Evolutionary conservation across 2,888 invertebrate genomes (phyloP).

Genomic region (Pseudococcus viburni): DNA sequence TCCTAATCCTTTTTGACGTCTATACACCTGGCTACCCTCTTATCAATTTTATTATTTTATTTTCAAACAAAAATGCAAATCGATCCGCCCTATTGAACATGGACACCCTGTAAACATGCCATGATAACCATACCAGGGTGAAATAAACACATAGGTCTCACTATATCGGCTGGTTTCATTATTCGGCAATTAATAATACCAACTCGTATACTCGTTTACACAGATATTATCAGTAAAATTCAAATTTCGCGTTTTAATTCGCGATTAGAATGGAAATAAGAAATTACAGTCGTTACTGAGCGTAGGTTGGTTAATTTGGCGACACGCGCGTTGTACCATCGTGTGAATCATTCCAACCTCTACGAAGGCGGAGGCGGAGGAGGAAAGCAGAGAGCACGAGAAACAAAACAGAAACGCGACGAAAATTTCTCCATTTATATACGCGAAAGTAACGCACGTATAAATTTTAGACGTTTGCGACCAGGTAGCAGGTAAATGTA

Average conservation of each 20-base stretch:
- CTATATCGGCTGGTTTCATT: too few relatives aligned
- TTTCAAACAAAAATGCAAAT: too few relatives aligned
- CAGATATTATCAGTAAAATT: neutral
- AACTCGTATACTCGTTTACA: neutral
- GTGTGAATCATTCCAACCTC: neutral
- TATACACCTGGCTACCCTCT: too few relatives aligned
- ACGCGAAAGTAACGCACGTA: neutral
- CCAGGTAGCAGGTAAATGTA: neutral
- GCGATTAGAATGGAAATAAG: neutral
- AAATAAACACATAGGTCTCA: too few relatives aligned
- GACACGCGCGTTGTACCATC: neutral
- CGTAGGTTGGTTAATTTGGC: neutral
- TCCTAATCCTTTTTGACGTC: too few relatives aligned
- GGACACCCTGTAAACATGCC: too few relatives aligned
- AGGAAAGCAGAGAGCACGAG: neutral
- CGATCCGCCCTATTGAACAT: too few relatives aligned
- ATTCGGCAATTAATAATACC: too few relatives aligned
- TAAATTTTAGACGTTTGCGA: neutral
- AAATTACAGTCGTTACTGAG: neutral
- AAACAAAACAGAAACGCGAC: neutral
- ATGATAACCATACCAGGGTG: too few relatives aligned
- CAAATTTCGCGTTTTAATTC: neutral
- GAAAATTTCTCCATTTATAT: neutral
- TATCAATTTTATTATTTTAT: too few relatives aligned
- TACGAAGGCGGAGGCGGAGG: neutral